Base-by-base conservation (phyloP, 2,113 vertebrate genomes). In the Siniperca knerii region DNA sequence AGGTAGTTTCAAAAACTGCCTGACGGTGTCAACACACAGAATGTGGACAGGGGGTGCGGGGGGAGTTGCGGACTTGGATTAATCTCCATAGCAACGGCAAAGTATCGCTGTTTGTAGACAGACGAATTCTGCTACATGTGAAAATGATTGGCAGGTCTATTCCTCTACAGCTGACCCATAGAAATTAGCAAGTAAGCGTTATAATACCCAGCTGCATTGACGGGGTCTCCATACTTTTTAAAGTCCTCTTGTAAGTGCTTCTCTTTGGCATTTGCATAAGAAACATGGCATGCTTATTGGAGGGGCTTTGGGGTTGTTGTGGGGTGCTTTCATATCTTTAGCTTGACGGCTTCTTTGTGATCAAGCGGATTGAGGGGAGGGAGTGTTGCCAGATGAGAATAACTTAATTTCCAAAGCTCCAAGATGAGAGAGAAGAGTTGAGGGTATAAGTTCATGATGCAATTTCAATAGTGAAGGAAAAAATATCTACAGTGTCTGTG, bases 101-200 rank as follows among this genome's bases (percentile, higher is more conserved):
- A 97, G 96, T 96, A 97, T 97, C 96, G 96, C 96, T 97, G 97
- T 97, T 98, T 97, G 97, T 97, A 96, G 97, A 98, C 96, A 96
- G 97, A 97, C 97, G 97, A 96, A 97, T 98, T 98, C 97, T 98
- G 97, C 97, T 97, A 97, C 97, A 98, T 98, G 96, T 97, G 97
- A 97, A 97, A 97, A 96, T 98, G 97, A 98, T 97, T 99, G 98
- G 97, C 98, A 97, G 96, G 95, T 97, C 97, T 96, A 97, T 97
- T 98, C 96, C 97, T 97, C 96, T 96, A 96, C 96, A 97, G 96
- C 97, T 98, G 97, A 98, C 98, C 98, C 97, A 97, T 97, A 97
- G 97, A 98, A 98, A 98, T 98, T 96, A 98, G 97, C 96, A 96
- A 97, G 96, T 97, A 96, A 97, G 97, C 96, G 95, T 97, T 97